Evolutionary conservation across 2,113 vertebrate species (phyloP).

Genomic region (Diphyllodes magnificus): DNA sequence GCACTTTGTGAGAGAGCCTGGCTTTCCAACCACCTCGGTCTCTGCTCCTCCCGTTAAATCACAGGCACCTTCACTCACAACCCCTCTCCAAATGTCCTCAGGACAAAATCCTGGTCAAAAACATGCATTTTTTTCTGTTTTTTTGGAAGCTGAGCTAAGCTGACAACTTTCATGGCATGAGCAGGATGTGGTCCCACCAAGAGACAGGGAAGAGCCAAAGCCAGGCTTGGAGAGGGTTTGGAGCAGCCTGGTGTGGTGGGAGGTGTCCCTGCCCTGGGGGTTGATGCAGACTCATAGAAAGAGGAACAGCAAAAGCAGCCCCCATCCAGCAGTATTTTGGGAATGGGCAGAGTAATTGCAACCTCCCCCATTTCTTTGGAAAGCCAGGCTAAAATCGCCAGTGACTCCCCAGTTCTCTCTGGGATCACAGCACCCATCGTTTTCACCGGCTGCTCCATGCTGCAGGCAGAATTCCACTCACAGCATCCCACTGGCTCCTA

Average conservation of each 20-base stretch:
- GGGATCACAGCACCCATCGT: not conserved
- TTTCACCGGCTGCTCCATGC: not conserved
- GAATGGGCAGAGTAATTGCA: not conserved
- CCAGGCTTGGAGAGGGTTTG: not conserved
- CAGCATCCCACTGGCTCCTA: not conserved
- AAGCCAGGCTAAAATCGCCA: not conserved
- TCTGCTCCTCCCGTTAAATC: not conserved
- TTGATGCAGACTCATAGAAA: rapidly evolving
- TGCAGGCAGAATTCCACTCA: not conserved
- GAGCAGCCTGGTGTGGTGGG: not conserved
- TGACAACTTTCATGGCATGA: not conserved
- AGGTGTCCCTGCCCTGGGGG: not conserved
- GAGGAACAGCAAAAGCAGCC: not conserved
- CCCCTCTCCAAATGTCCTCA: not conserved
- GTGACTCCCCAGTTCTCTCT: not conserved
- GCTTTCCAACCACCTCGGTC: rapidly evolving
- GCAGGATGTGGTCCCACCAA: not conserved
- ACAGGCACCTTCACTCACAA: not conserved
- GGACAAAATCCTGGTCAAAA: not conserved
- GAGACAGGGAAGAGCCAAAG: not conserved
- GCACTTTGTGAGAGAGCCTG: not conserved
- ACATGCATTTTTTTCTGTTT: not conserved
- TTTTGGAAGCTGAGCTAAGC: not conserved
- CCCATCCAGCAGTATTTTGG: not conserved
- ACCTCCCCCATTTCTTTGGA: not conserved